Evolutionary conservation across 2,113 vertebrate genomes (phyloP).

Genomic region (Herpailurus yagouaroundi): DNA sequence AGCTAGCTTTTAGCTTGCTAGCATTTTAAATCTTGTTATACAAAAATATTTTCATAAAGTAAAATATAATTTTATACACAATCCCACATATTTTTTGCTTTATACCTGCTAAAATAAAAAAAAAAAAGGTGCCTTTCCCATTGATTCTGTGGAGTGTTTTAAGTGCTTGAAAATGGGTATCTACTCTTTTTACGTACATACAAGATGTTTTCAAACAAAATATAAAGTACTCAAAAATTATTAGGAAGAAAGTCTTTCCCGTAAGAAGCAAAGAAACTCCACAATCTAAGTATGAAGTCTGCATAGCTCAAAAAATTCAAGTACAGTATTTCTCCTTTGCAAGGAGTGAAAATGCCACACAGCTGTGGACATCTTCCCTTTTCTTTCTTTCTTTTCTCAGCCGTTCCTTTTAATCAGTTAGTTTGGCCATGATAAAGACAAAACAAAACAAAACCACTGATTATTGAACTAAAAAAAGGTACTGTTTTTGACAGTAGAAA

Average conservation of each 20-base stretch:
- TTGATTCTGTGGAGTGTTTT: slow-evolving; percentile 55
- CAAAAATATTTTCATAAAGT: slow-evolving; percentile 80
- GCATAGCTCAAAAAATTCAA: slow-evolving; percentile 75
- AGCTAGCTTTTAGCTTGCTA: slow-evolving; percentile 37
- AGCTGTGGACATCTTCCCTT: neutral
- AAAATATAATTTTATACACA: slow-evolving; percentile 78
- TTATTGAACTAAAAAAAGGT: slow-evolving; percentile 46
- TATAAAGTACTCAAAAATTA: slow-evolving; percentile 62
- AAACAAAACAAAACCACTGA: neutral
- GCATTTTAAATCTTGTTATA: slow-evolving; percentile 69
- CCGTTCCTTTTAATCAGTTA: slow-evolving; percentile 41
- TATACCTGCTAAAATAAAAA: slow-evolving; percentile 46
- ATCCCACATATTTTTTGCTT: slow-evolving; percentile 63
- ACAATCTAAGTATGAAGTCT: slow-evolving; percentile 62
- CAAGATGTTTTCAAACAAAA: slow-evolving; percentile 63
- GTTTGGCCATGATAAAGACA: slow-evolving; percentile 64
- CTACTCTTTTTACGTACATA: slow-evolving; percentile 57
- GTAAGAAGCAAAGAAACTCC: slow-evolving; percentile 66
- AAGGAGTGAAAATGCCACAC: slow-evolving; percentile 53
- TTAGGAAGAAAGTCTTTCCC: slow-evolving; percentile 55
- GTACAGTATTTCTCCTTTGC: slow-evolving; percentile 70
- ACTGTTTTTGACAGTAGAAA: slow-evolving; percentile 50
- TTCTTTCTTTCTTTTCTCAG: neutral
- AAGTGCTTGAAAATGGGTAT: slow-evolving; percentile 28
- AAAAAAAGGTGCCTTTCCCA: slow-evolving; percentile 62